Evolutionary conservation across 2,888 invertebrate genomes (phyloP).

Genomic region (Rhamphomyia laevipes): DNA sequence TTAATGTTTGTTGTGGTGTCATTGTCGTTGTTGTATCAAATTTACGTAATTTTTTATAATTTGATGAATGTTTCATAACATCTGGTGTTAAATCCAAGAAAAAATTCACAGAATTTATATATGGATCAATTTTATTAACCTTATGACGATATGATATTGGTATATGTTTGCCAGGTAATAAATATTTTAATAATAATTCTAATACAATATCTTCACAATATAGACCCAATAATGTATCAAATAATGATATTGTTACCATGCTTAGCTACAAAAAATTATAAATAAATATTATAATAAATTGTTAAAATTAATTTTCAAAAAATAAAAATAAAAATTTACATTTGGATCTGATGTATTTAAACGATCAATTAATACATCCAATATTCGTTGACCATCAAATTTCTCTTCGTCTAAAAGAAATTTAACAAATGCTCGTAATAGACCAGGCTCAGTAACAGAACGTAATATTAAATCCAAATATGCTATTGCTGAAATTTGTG

Average conservation of each 20-base stretch:
- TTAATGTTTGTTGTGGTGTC: neutral
- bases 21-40: neutral
- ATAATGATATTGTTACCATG: constrained; percentile 77
- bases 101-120: constrained; percentile 61
- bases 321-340: constrained; percentile 43
- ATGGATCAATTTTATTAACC: constrained; percentile 58
- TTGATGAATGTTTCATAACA: constrained; percentile 29
- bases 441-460: constrained; percentile 71
- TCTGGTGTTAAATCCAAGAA: constrained; percentile 62
- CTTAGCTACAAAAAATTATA: constrained; percentile 52
- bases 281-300: neutral
- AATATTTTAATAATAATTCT: constrained; percentile 75
- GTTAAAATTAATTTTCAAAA: neutral
- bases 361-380: constrained; percentile 71
- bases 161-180: constrained; percentile 69
- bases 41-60: constrained; percentile 6
- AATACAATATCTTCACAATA: constrained; percentile 96
- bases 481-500: constrained; percentile 84
- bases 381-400: constrained; percentile 72
- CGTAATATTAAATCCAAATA: constrained; percentile 86
- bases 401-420: constrained; percentile 71
- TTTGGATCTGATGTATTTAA: constrained; percentile 59
- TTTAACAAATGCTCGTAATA: constrained; percentile 69
- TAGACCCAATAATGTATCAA: constrained; percentile 80
- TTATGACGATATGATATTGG: constrained; percentile 60